Base-by-base conservation (phyloP, 1,140 invertebrate genomes). In the Drosophila orena region DNA sequence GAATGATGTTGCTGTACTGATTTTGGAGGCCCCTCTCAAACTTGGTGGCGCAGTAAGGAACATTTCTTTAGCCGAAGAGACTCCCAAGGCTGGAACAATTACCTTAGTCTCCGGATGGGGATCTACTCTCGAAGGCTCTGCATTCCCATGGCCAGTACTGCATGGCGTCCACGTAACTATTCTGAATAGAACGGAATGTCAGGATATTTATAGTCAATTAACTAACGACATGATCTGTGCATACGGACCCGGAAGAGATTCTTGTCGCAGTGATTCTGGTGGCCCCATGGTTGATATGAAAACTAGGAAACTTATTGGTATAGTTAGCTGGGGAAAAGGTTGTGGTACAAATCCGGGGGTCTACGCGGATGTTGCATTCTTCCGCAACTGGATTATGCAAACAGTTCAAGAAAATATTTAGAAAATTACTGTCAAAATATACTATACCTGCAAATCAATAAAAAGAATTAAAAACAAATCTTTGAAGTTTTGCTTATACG, bases 201-300 rank as follows among this genome's bases (percentile, higher is more conserved):
- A 30, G 1, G 2, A 30, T 5, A 3, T 0, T 8, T 30, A 30
- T 15, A 6, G 4, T n/a, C 6, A 1, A 1, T n/a, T 27, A 7
- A 40, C 35, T 10, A 24, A 35, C 6, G 27, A 22, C n/a, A 15
- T 38, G 8, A 59, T 65, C 12, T 65, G 54, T 47, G 61, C 55
- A 34, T 2, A 3, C 0, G 11, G 7, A n/a, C 14, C 4, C 10
- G 47, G 34, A 12, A 22, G 17, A 1, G 22, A 40, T 8, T 0
- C 46, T 6, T 50, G 43, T 5, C 0, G n/a, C 2, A 1, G 0
- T 0, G 42, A 70, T 15, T 54, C 52, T 10, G 59, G 37, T 2
- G 42, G 44, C 22, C 60, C 68, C 20, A 37, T 57, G 30, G 22
- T 68, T n/a, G 42, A 38, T 34, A 30, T 3, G 24, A 24, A 5